Conservation (phyloP, 1,140 invertebrate species). For the Acromyrmex echinatior region DNA sequence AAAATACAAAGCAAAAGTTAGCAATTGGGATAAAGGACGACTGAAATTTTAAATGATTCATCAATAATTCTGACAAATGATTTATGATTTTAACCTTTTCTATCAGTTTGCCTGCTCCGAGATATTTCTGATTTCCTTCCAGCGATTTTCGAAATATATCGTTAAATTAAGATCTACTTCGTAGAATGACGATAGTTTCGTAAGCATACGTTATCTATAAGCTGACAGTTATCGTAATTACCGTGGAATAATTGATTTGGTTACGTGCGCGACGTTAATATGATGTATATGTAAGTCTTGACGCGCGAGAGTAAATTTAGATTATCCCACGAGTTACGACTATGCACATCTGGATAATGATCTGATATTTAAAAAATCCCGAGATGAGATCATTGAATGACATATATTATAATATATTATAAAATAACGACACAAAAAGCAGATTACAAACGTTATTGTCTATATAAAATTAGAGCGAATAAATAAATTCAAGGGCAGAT, state of each 20-base stretch:
- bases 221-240: slow-evolving; percentile 60
- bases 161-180: slow-evolving; percentile 57
- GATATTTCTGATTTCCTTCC: not conserved
- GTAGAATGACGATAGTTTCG: slow-evolving; percentile 9
- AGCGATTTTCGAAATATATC: slow-evolving; percentile 6
- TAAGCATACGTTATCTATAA: slow-evolving; percentile 36
- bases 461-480: not conserved
- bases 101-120: not conserved
- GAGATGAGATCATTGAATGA: slow-evolving; percentile 1
- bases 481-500: not conserved
- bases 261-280: slow-evolving; percentile 33
- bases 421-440: not conserved
- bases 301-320: slow-evolving; percentile 40
- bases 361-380: slow-evolving; percentile 9
- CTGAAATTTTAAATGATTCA: not conserved
- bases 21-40: not conserved
- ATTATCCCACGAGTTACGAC: slow-evolving; percentile 52
- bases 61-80: not conserved
- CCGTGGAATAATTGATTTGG: slow-evolving; percentile 67
- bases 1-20: not conserved
- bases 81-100: not conserved
- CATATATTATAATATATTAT: not conserved
- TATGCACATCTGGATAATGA: not conserved
- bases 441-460: not conserved
- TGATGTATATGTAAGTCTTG: slow-evolving; percentile 50